phyloP scores from a whole-genome alignment of 2,797 vertebrate genomes.

The Lagodon rhomboides region DNA sequence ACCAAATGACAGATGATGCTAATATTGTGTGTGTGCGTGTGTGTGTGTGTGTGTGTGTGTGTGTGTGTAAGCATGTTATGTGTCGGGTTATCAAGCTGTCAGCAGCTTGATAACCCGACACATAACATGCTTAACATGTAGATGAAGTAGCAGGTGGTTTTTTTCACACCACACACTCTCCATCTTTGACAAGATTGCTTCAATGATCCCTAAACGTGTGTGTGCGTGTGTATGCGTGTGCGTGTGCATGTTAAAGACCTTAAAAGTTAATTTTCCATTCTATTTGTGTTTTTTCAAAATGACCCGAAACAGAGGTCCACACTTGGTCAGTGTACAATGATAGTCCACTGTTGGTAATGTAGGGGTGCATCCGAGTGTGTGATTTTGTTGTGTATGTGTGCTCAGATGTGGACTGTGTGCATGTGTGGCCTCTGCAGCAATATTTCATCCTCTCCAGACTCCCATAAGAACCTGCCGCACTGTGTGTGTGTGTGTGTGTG shows the following conservation, averaged over 20 bases:
- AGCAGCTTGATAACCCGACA: slow-evolving; percentile 14
- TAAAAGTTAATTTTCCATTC: no score
- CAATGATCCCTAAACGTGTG: slow-evolving; percentile 19
- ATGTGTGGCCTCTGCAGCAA: slow-evolving; percentile 65
- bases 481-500: slow-evolving; percentile 25
- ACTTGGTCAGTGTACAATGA: no score
- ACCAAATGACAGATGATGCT: slow-evolving; percentile 58
- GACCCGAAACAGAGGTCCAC: no score
- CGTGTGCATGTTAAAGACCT: neutral
- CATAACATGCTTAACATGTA: slow-evolving; percentile 9
- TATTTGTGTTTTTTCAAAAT: no score
- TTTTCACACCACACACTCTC: slow-evolving; percentile 30
- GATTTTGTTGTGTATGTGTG: slow-evolving; percentile 13
- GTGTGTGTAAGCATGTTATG: slow-evolving; percentile 40
- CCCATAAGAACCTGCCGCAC: slow-evolving; percentile 52
- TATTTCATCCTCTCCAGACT: slow-evolving; percentile 67
- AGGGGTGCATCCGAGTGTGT: neutral
- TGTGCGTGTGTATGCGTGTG: slow-evolving; percentile 50
- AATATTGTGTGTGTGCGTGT: slow-evolving; percentile 26
- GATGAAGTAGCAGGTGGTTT: slow-evolving; percentile 56
- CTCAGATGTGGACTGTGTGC: slow-evolving; percentile 18
- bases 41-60: slow-evolving; percentile 10
- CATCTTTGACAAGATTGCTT: slow-evolving; percentile 41
- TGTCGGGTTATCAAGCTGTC: slow-evolving; percentile 62
- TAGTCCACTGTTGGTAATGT: no score